A percentile compares a stretch with the other conserved stretches of the same genome.
Conservation (phyloP, 2,113 vertebrate genomes). For the Daboia siamensis region DNA sequence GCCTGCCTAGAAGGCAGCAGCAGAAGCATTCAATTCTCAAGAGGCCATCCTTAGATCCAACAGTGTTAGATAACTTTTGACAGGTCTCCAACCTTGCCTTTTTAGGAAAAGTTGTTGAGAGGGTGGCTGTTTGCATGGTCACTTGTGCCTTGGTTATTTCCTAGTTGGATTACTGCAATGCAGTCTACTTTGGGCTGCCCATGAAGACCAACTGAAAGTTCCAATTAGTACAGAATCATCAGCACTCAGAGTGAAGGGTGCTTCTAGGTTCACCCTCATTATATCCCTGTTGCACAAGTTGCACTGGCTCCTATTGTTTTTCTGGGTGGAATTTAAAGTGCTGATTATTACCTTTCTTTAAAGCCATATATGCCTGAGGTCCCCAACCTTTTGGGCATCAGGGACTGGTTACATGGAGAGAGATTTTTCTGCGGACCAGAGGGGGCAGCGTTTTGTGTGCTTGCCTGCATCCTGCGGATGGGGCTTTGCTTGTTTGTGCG, state of each 20-base stretch:
- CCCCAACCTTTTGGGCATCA: too few relatives aligned
- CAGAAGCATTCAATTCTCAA: neutral
- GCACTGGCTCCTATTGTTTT: neutral
- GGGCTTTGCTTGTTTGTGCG: too few relatives aligned
- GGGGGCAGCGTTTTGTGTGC: too few relatives aligned
- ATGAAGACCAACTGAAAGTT: neutral
- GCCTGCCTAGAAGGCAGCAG: neutral
- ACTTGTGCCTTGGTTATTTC: neutral
- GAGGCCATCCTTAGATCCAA: neutral
- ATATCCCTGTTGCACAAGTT: too few relatives aligned
- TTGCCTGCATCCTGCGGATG: too few relatives aligned
- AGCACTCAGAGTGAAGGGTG: neutral
- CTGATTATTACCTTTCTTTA: neutral
- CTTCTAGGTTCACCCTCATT: neutral
- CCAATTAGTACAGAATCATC: neutral
- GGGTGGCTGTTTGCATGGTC: neutral
- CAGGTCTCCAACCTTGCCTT: too few relatives aligned
- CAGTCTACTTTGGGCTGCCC: neutral
- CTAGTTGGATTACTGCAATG: neutral
- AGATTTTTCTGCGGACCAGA: too few relatives aligned
- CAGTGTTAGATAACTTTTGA: too few relatives aligned
- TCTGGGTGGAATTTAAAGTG: neutral
- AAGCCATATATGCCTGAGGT: neutral
- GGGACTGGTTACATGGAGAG: too few relatives aligned
- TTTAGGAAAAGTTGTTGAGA: neutral